Evolutionary conservation across 2,113 vertebrate species (phyloP).

Genomic region (Arizona elegans): DNA sequence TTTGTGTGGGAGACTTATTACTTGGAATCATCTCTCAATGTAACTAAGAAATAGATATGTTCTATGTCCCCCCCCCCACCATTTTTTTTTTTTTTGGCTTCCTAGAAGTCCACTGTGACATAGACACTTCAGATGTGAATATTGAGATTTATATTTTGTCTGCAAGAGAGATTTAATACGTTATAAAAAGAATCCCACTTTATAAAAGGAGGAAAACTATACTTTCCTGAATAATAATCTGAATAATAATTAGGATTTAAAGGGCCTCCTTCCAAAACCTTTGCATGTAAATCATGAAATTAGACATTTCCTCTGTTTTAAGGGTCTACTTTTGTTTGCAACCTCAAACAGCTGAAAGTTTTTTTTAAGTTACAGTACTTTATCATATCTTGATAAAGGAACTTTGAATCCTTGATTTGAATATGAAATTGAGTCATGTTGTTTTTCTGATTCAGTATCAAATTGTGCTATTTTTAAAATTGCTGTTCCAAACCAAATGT

Average conservation of each 20-base stretch:
- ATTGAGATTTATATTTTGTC: background rate
- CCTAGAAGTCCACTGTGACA: background rate
- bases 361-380: background rate
- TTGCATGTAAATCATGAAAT: background rate
- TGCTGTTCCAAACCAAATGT: background rate
- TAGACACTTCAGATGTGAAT: background rate
- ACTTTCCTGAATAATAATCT: background rate
- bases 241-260: background rate
- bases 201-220: background rate
- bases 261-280: background rate
- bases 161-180: background rate
- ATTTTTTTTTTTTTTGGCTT: background rate
- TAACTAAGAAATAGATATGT: background rate
- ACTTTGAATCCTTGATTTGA: background rate
- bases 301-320: background rate
- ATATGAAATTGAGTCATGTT: background rate
- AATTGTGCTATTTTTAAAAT: background rate
- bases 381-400: background rate
- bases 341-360: background rate
- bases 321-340: background rate
- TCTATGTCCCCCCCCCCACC: fast-evolving
- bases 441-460: background rate
- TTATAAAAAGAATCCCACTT: background rate
- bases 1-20: background rate
- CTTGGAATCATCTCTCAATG: background rate